Evolutionary conservation across 2,113 vertebrate species (phyloP).

Genomic region (Oncorhynchus gorbuscha): DNA sequence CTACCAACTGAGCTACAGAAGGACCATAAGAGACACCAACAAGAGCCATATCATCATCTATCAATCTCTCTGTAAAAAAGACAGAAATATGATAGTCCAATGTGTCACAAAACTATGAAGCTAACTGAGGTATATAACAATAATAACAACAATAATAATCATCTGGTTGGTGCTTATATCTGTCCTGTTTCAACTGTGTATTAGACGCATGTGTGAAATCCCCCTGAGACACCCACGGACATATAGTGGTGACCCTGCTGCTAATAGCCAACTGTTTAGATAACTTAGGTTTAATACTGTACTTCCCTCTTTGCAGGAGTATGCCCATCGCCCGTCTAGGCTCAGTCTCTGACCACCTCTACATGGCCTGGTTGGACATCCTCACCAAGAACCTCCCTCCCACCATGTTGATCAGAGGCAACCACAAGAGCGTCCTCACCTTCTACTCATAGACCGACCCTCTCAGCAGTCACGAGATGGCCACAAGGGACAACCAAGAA

Average conservation of each 20-base stretch:
- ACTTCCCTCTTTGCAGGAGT: slow-evolving; percentile 76
- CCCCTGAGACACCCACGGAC: too few relatives aligned
- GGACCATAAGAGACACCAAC: not conserved
- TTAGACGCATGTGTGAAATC: too few relatives aligned
- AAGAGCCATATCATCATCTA: not conserved
- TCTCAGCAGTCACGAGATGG: not conserved
- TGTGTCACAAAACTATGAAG: not conserved
- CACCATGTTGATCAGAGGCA: slow-evolving; percentile 89
- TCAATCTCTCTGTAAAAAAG: not conserved
- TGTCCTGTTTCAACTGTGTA: too few relatives aligned
- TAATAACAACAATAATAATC: too few relatives aligned
- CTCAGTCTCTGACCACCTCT: slow-evolving; percentile 88
- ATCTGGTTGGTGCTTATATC: too few relatives aligned
- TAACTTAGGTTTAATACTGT: not conserved
- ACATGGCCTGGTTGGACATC: slow-evolving; percentile 95
- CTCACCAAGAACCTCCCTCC: slow-evolving; percentile 94
- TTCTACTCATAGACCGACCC: slow-evolving; percentile 81
- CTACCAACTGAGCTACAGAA: too few relatives aligned
- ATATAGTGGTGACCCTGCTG: not conserved
- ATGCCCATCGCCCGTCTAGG: slow-evolving; percentile 95
- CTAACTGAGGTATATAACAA: not conserved
- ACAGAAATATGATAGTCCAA: not conserved
- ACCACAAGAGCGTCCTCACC: slow-evolving; percentile 97
- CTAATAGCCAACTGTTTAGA: not conserved
- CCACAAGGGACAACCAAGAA: slow-evolving; percentile 11